Percentiles rank a stretch among this genome's conserved stretches.
phyloP scores from a whole-genome alignment of 1,140 invertebrate genomes.

The Periplaneta americana region DNA sequence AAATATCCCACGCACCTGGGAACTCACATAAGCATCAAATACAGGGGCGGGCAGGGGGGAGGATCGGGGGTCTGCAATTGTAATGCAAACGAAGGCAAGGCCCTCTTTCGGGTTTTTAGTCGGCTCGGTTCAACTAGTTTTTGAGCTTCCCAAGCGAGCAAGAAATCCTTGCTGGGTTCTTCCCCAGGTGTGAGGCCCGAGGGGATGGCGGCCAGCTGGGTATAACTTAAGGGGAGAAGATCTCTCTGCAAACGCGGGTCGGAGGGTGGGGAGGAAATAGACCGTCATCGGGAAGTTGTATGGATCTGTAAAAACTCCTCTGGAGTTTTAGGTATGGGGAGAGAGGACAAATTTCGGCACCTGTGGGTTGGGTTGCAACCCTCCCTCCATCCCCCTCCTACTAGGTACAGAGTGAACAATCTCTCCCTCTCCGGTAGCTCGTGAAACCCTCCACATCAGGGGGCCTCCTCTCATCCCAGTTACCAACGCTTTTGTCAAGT shows the following conservation, averaged over 20 bases:
- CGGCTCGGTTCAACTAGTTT: not conserved
- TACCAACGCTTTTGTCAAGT: not conserved
- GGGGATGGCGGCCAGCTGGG: not conserved
- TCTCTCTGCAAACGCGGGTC: not conserved
- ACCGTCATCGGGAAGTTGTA: not conserved
- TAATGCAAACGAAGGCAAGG: conserved; percentile 10
- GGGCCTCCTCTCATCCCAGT: not conserved
- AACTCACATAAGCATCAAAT: not conserved
- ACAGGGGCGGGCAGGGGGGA: not conserved
- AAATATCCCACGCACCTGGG: conserved; percentile 3
- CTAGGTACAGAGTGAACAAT: not conserved
- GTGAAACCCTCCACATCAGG: not conserved
- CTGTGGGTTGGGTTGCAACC: conserved; percentile 6
- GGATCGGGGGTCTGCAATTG: not conserved
- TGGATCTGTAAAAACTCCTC: not conserved
- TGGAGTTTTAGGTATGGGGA: not conserved
- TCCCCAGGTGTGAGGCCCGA: conserved; percentile 5
- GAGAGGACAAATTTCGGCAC: conserved; percentile 2
- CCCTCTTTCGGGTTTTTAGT: not conserved
- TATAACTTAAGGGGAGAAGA: not conserved
- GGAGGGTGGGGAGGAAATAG: not conserved
- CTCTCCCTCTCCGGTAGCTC: conserved; percentile 1
- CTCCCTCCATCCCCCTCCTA: not conserved
- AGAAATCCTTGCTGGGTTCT: conserved; percentile 4
- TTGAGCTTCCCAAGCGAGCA: conserved; percentile 1